Evolutionary conservation across 1,140 invertebrate genomes (phyloP).

Genomic region (Aleiodes sp.): DNA sequence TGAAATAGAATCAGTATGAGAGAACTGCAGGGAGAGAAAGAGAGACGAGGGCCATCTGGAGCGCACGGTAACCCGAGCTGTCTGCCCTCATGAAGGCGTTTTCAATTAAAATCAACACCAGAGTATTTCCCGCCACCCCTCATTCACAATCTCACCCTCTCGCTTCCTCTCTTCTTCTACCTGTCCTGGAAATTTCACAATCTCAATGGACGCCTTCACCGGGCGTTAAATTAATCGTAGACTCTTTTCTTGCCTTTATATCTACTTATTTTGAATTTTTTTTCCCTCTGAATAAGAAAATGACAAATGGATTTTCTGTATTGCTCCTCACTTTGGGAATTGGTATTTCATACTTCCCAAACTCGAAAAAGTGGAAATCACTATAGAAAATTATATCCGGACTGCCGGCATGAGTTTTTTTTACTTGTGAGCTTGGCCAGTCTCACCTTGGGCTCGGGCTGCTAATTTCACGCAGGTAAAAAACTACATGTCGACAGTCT

Average conservation of each 20-base stretch:
- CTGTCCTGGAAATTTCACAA: slow-evolving; percentile 19
- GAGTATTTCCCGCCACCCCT: slow-evolving; percentile 2
- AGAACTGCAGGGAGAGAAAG: neutral
- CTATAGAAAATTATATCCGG: no score
- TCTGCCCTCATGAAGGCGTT: slow-evolving; percentile 53
- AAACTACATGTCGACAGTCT: no score
- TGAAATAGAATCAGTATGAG: no score
- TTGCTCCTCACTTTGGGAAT: neutral
- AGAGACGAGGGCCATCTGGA: neutral
- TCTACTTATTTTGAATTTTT: neutral
- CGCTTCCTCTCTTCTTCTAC: neutral
- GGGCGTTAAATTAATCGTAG: neutral
- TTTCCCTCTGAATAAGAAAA: neutral
- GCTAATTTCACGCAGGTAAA: no score
- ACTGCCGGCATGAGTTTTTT: no score
- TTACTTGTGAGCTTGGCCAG: no score
- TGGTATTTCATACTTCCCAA: neutral
- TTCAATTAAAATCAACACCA: slow-evolving; percentile 61
- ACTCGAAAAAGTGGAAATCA: no score
- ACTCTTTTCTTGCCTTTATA: neutral
- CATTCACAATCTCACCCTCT: slow-evolving; percentile 1
- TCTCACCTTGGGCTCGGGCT: no score
- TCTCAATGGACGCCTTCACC: slow-evolving; percentile 14
- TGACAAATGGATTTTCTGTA: neutral
- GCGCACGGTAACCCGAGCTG: slow-evolving; percentile 23